Percentiles rank a stretch among this genome's conserved stretches.
These are phyloP conservation scores for Listronotus oregonensis DNA, from an alignment of 1,140 invertebrate species.

Conservation along the genomic window DNA sequence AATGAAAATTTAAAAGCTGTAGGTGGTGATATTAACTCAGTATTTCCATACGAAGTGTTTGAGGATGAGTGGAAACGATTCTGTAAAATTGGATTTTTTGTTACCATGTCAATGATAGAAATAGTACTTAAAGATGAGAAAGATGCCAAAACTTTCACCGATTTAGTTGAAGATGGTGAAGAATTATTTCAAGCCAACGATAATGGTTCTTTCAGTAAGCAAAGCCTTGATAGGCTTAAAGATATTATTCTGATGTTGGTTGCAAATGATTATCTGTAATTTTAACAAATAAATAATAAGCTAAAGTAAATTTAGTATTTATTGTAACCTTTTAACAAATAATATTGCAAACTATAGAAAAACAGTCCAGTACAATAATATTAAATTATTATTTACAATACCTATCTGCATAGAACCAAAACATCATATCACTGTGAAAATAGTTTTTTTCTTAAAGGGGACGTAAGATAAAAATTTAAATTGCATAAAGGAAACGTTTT, in stretches of 20 bases:
- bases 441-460: too few relatives aligned
- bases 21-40: neutral
- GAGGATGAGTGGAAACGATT: slow-evolving; percentile 2
- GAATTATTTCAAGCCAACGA: neutral
- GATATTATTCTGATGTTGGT: slow-evolving; percentile 14
- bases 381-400: too few relatives aligned
- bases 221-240: neutral
- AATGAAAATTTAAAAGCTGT: slow-evolving; percentile 6
- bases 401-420: too few relatives aligned
- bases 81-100: neutral
- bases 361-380: too few relatives aligned
- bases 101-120: neutral
- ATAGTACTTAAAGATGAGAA: slow-evolving; percentile 9
- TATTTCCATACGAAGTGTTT: slow-evolving; percentile 17
- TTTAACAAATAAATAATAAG: neutral
- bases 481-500: too few relatives aligned
- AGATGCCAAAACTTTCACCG: slow-evolving; percentile 1
- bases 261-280: neutral
- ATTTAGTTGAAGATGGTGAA: neutral
- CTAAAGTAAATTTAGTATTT: too few relatives aligned
- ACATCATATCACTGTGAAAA: too few relatives aligned
- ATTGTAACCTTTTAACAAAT: too few relatives aligned
- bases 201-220: neutral
- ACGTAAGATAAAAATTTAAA: too few relatives aligned
- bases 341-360: too few relatives aligned